These are phyloP conservation scores for Cheiracanthium punctorium DNA, from an alignment of 2,888 invertebrate genomes.

Conservation along the genomic window DNA sequence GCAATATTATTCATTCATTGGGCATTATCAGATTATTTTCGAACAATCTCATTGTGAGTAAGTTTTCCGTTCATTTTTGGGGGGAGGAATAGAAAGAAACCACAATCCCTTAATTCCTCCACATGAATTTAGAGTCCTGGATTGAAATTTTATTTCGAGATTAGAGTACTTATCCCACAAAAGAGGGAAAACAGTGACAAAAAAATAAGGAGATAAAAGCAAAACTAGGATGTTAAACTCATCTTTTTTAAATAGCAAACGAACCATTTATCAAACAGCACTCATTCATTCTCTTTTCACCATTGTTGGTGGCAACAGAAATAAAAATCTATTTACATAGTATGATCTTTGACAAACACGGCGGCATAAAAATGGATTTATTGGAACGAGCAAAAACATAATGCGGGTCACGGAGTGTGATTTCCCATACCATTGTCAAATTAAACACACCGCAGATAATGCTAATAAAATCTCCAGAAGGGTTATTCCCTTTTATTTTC, in stretches of 20 bases:
- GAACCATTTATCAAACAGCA: constrained; percentile 52
- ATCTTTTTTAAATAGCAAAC: constrained; percentile 49
- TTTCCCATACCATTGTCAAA: constrained; percentile 65
- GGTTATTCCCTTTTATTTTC: constrained; percentile 4
- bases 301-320: constrained; percentile 12
- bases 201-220: not conserved
- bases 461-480: constrained; percentile 54
- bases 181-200: not conserved
- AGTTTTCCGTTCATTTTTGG: not conserved
- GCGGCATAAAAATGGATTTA: constrained; percentile 66
- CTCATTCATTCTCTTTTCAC: constrained; percentile 40
- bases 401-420: constrained; percentile 55
- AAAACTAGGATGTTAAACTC: constrained; percentile 33
- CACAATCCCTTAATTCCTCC: not conserved
- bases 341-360: constrained; percentile 59
- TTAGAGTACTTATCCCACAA: constrained; percentile 9
- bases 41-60: not conserved
- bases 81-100: not conserved
- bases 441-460: constrained; percentile 67
- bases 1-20: not conserved
- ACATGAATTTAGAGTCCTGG: constrained; percentile 13
- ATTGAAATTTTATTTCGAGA: constrained; percentile 32
- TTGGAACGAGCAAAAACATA: constrained; percentile 62
- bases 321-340: constrained; percentile 60
- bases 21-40: not conserved